A percentile compares a stretch with the other conserved stretches of the same genome.
These are phyloP conservation scores for Ophion ellenae DNA, from an alignment of 2,888 invertebrate species.

Conservation along the genomic window DNA sequence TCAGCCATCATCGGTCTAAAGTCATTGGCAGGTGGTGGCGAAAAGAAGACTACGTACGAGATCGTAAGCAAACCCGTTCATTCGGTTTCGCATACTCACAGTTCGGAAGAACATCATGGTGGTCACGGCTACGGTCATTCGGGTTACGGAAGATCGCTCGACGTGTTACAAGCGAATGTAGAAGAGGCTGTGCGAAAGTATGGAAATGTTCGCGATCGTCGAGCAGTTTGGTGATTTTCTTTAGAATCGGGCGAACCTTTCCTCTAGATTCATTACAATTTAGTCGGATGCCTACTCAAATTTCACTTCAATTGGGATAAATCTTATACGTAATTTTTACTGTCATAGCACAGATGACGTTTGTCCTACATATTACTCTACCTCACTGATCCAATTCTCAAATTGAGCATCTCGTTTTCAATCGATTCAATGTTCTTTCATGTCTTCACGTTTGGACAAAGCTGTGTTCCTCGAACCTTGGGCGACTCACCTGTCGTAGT, in stretches of 20 bases:
- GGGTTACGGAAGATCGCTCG: constrained; percentile 86
- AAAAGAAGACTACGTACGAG: constrained; percentile 91
- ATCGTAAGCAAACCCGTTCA: constrained; percentile 93
- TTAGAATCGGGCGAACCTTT: background rate
- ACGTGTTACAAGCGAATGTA: constrained; percentile 78
- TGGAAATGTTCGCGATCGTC: constrained; percentile 80
- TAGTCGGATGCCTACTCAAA: background rate
- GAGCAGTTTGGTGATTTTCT: constrained; percentile 72
- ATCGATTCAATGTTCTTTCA: constrained; percentile 34
- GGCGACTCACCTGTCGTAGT: background rate
- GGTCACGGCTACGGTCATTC: constrained; percentile 85
- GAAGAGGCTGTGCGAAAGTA: constrained; percentile 82
- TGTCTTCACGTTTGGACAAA: constrained; percentile 3
- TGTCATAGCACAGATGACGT: constrained; percentile 40
- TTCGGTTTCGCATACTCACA: constrained; percentile 88
- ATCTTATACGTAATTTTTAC: constrained; percentile 62
- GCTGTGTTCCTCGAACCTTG: constrained; percentile 19
- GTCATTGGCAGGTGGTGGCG: constrained; percentile 87
- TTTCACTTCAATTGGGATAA: background rate
- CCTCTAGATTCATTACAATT: background rate
- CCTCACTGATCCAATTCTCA: constrained; percentile 38
- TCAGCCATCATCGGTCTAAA: constrained; percentile 92
- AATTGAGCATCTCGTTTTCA: constrained; percentile 37
- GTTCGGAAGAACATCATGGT: constrained; percentile 88
- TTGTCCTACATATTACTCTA: constrained; percentile 18